Evolutionary conservation across 2,888 invertebrate species (phyloP), one percentile per base, ranked within the genome.

Genomic region (Lysandra bellargus): DNA sequence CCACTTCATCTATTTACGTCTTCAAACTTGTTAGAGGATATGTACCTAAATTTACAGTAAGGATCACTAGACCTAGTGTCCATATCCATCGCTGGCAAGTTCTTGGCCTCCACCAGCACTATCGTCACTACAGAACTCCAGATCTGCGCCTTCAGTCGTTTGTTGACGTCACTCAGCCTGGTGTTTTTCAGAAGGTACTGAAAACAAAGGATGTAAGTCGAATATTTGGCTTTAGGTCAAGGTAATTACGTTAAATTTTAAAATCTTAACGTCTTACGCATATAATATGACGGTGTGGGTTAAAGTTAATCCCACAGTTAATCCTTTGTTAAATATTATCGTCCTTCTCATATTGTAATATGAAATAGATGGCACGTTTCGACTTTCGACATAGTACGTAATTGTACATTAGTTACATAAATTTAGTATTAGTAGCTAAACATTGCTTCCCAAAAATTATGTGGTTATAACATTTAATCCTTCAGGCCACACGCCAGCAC

Each of bases 51-150:
- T 94, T 99, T 99, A 88, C 98, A 98, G 90, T 98, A 99, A 79
- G 98, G 98, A 90, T 99, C 99, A 84, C 97, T 97, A 81, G 98
- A 96, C 83, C 98, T 97, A n/a, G 96, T 96, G 86, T 98, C 98
- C 84, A 97, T 96, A 88, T 98, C 98, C 96, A 98, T 97, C 0
- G 97, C 96, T 2, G 97, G 96, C 80, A 99, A 95, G 88, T 98
- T 97, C 92, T 97, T 98, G 14, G 98, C 99, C 91, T 99, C 99
- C 40, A 99, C 98, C 83, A 99, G 95, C n/a, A 99, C 97, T 84
- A 99, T 98, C 81, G 99, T 99, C 61, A 99, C 99, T 80, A 99
- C 98, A 2, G 98, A 98, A 88, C 98, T 98, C 99, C 99, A 99
- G 88, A 99, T 98, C 93, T 99, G 99, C 49, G 98, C 98, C 91